A percentile compares a stretch with the other conserved stretches of the same genome.
Evolutionary conservation across 2,113 vertebrate species (phyloP).

Genomic region (Lepidiolamprologus cunningtoni): DNA sequence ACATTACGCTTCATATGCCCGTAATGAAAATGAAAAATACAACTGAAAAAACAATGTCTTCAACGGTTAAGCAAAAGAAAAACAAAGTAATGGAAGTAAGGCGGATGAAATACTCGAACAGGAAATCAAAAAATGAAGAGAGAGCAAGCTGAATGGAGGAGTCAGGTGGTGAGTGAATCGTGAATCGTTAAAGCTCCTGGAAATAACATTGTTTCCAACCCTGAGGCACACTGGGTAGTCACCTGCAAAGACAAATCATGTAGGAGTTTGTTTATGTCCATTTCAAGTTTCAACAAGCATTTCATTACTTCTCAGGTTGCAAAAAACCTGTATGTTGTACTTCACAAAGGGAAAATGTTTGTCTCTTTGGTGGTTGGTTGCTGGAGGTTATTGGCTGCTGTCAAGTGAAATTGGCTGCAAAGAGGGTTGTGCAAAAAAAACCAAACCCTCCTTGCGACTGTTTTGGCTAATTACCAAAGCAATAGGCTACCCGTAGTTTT

Average conservation of each 20-base stretch:
- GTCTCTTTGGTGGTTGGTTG: background rate
- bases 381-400: background rate
- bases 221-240: background rate
- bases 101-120: background rate
- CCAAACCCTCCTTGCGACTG: fast-evolving
- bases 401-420: background rate
- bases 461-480: background rate
- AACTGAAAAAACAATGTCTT: background rate
- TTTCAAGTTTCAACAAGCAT: background rate
- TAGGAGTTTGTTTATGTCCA: background rate
- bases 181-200: background rate
- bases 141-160: background rate
- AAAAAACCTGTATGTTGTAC: background rate
- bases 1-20: background rate
- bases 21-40: background rate
- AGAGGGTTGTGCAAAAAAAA: background rate
- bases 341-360: background rate
- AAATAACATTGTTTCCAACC: background rate
- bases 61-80: background rate
- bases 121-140: background rate
- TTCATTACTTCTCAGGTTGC: background rate
- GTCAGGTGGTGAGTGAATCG: background rate
- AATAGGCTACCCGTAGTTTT: background rate
- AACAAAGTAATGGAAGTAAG: background rate
- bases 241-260: background rate